phyloP scores from a whole-genome alignment of 2,888 invertebrate genomes.

The Philonicus albiceps region DNA sequence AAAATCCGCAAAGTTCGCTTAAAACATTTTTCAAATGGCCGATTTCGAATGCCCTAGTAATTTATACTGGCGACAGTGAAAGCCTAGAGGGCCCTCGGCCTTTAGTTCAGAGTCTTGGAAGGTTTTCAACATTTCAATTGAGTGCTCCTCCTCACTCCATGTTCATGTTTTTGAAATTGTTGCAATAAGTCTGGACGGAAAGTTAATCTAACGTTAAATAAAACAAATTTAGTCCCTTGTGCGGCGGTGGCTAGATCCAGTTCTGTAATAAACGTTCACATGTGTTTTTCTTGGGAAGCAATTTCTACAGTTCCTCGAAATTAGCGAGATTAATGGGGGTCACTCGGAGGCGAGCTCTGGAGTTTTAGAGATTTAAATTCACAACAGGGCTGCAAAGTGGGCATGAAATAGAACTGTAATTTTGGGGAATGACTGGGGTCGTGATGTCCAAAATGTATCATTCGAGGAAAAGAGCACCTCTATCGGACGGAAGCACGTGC shows the following conservation, averaged over 20 bases:
- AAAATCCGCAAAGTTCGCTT: neutral
- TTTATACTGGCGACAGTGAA: neutral
- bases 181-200: slow-evolving; percentile 21
- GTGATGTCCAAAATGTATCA: neutral
- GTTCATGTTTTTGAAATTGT: slow-evolving; percentile 4
- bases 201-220: slow-evolving; percentile 47
- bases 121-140: neutral
- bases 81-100: neutral
- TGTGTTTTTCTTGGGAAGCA: slow-evolving; percentile 22
- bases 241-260: slow-evolving; percentile 5
- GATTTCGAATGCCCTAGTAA: neutral
- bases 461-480: neutral
- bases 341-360: neutral
- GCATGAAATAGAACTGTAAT: neutral
- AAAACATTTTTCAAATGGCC: neutral
- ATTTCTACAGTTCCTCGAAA: neutral
- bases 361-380: neutral
- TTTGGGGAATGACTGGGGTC: neutral
- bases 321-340: slow-evolving; percentile 13
- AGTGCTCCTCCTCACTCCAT: neutral
- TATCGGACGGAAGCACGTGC: neutral
- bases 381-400: neutral
- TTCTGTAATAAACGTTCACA: slow-evolving; percentile 44
- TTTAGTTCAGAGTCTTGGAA: neutral
- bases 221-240: slow-evolving; percentile 43